Percentiles rank a stretch among this genome's conserved stretches.
Evolutionary conservation across 1,140 invertebrate genomes (phyloP).

Genomic region (Macrobrachium nipponense): DNA sequence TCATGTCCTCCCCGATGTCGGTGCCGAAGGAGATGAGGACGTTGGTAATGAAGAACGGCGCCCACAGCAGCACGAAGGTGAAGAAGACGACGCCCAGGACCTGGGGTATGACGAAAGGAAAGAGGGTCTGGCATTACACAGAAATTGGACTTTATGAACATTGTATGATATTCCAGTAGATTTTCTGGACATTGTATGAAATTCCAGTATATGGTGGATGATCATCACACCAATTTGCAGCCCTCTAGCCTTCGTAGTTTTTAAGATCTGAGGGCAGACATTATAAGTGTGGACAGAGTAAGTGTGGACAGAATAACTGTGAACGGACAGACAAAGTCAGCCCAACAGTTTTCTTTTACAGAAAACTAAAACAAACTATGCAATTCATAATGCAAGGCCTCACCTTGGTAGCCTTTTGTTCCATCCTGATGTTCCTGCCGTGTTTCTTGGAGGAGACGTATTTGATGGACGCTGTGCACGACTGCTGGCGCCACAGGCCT

Average conservation of each 20-base stretch:
- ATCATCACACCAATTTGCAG: too few species aligned
- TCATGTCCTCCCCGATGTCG: slow-evolving; percentile 80
- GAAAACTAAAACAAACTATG: too few species aligned
- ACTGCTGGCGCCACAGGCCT: slow-evolving; percentile 72
- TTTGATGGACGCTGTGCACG: slow-evolving; percentile 81
- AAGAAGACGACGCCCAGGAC: slow-evolving; percentile 93
- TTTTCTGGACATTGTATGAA: background rate
- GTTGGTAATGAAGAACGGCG: slow-evolving; percentile 92
- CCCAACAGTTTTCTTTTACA: too few species aligned
- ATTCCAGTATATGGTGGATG: too few species aligned
- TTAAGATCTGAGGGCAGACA: too few species aligned
- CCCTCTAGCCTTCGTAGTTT: too few species aligned
- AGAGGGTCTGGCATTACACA: background rate
- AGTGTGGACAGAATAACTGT: too few species aligned
- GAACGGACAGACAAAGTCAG: too few species aligned
- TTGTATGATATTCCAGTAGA: too few species aligned
- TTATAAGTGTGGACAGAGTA: too few species aligned
- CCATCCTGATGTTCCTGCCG: slow-evolving; percentile 82
- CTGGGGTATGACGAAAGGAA: background rate
- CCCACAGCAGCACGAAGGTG: slow-evolving; percentile 93
- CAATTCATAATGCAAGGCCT: background rate
- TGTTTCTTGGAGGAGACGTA: slow-evolving; percentile 83
- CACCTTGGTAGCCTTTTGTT: slow-evolving; percentile 92
- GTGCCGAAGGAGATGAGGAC: slow-evolving; percentile 83
- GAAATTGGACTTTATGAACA: background rate